These are phyloP conservation scores for Trogon surrucura DNA, from an alignment of 2,113 vertebrate species.

Conservation along the genomic window DNA sequence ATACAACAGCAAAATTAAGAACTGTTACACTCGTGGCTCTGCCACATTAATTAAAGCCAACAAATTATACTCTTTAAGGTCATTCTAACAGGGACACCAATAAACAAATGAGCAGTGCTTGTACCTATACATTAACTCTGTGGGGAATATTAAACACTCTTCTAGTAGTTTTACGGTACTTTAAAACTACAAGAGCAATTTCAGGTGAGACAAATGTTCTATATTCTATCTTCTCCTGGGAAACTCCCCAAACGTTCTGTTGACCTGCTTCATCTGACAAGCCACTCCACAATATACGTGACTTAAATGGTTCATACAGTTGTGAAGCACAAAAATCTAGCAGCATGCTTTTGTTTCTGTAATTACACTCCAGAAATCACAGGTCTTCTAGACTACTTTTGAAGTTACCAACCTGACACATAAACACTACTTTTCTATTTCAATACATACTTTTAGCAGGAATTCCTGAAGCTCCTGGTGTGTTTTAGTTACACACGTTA, in stretches of 20 bases:
- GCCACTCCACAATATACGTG: background rate
- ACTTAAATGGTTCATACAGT: background rate
- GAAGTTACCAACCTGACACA: background rate
- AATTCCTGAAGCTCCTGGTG: slow-evolving; percentile 93
- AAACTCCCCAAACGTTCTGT: background rate
- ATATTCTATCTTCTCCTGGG: background rate
- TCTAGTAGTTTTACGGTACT: background rate
- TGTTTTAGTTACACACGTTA: slow-evolving; percentile 90
- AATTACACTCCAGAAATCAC: background rate
- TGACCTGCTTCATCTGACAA: background rate
- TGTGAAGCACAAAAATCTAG: background rate
- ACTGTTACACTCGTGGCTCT: background rate
- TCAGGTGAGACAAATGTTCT: background rate
- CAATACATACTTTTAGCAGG: slow-evolving; percentile 86
- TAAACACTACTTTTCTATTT: background rate
- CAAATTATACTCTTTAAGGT: background rate
- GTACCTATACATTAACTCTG: background rate
- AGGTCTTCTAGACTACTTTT: background rate
- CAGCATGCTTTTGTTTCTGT: background rate
- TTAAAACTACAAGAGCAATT: background rate
- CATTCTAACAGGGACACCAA: background rate
- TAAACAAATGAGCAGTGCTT: background rate
- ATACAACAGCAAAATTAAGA: background rate
- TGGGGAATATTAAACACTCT: background rate
- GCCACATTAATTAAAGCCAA: background rate